Base-by-base conservation (phyloP, 2,113 vertebrate genomes). In the Malurus alboscapulatus region DNA sequence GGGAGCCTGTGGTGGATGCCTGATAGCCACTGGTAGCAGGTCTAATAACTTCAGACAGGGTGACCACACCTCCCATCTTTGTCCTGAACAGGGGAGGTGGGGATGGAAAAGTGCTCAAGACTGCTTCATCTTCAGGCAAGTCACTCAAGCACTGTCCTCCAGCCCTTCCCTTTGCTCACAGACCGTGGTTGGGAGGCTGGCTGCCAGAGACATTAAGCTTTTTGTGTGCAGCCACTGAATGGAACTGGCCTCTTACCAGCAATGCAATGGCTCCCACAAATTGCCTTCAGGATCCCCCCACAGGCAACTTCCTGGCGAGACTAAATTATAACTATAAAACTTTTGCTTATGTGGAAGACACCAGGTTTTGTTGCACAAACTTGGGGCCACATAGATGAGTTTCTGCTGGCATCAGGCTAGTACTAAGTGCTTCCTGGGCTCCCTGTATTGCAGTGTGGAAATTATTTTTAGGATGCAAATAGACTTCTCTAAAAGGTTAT, bases 341-440 rank as follows among this genome's bases (percentile, higher is more conserved):
- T 63, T 91, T 71, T 69, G 15, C 11, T 84, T 58, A 22, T 13
- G 8, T 50, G 19, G 32, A 22, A 88, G 68, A 73, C 8, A 57
- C 4, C 4, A 44, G 11, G 34, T 32, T 40, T 79, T n/a, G 24
- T 63, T 55, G 50, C 26, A n/a, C 30, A 67, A 63, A 76, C 25
- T 8, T 29, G 9, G 18, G 26, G 36, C 25, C 47, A n/a, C 1
- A 1, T 0, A 87, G 13, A 36, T n/a, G 26, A 72, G 26, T n/a
- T 53, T 71, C 59, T 57, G 17, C 44, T 63, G 16, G 17, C 22
- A 81, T 14, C 26, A 77, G 20, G 26, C 14, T 32, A 25, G 40
- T 14, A 36, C 20, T 45, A 61, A 61, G 25, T 59, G 57, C 53
- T 71, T 54, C 61, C 65, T 13, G 6, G 44, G 32, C 30, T 84